Conservation (phyloP, 2,888 invertebrate species). For the Trichopria drosophilae region DNA sequence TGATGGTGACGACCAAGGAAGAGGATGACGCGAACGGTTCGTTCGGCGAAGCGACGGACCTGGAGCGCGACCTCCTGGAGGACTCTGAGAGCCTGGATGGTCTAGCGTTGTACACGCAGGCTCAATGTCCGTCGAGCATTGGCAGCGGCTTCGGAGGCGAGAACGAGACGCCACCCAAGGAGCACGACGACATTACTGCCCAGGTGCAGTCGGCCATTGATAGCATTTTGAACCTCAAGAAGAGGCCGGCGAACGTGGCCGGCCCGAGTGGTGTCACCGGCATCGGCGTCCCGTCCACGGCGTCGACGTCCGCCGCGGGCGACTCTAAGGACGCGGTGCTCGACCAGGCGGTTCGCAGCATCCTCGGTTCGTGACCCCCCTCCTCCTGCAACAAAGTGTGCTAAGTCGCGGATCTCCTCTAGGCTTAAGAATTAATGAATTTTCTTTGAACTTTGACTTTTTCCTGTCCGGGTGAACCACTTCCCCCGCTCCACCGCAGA, state of each 20-base stretch:
- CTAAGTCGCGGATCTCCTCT: slow-evolving; percentile 42
- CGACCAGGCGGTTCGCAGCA: slow-evolving; percentile 56
- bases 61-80: slow-evolving; percentile 54
- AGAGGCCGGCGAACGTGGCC: slow-evolving; percentile 47
- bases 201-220: slow-evolving; percentile 81
- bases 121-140: slow-evolving; percentile 42
- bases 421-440: too few relatives aligned
- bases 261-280: slow-evolving; percentile 23
- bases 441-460: too few relatives aligned
- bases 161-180: slow-evolving; percentile 42
- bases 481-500: background rate
- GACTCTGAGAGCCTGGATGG: slow-evolving; percentile 54
- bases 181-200: slow-evolving; percentile 71
- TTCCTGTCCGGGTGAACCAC: too few relatives aligned
- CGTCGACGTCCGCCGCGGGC: slow-evolving; percentile 32
- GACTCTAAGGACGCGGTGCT: slow-evolving; percentile 53
- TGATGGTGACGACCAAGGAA: too few relatives aligned
- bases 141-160: slow-evolving; percentile 17
- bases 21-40: slow-evolving; percentile 44
- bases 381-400: slow-evolving; percentile 56
- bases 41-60: slow-evolving; percentile 48
- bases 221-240: slow-evolving; percentile 74
- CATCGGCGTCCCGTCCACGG: slow-evolving; percentile 36
- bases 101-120: slow-evolving; percentile 49
- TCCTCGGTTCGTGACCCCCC: slow-evolving; percentile 58